These are phyloP conservation scores for Ceratothoa steindachneri DNA, from an alignment of 2,888 invertebrate genomes.

Conservation along the genomic window DNA sequence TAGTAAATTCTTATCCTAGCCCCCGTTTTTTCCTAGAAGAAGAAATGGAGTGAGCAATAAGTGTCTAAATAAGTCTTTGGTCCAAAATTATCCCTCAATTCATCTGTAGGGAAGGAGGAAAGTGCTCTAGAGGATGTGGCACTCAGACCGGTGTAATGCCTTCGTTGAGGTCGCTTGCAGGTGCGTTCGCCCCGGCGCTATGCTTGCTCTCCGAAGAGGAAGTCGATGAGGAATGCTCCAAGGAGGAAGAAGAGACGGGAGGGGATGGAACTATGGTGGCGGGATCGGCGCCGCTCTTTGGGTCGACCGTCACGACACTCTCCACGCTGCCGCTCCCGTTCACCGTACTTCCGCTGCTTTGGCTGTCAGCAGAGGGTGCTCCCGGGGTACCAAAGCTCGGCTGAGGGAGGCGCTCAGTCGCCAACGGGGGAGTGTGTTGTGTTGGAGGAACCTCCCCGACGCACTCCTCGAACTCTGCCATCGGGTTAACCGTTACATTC, in stretches of 20 bases:
- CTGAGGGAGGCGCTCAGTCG: neutral
- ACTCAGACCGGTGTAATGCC: conserved; percentile 7
- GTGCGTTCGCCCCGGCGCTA: too few species aligned
- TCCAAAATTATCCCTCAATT: neutral
- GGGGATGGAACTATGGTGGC: neutral
- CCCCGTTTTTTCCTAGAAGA: neutral
- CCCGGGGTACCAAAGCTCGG: neutral
- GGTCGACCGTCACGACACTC: neutral
- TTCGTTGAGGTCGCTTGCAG: conserved; percentile 1
- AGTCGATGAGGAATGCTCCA: conserved; percentile 1
- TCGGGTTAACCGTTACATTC: conserved; percentile 43
- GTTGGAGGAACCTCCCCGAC: neutral
- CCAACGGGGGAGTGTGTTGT: neutral
- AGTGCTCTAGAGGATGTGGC: neutral
- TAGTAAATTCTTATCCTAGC: neutral
- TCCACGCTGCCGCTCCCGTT: conserved; percentile 3
- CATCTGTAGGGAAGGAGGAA: neutral
- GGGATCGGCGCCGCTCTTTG: conserved; percentile 3
- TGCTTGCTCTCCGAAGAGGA: conserved; percentile 5
- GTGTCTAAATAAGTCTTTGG: neutral
- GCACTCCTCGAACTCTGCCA: conserved; percentile 32
- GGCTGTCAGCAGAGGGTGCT: neutral
- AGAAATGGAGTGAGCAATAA: neutral
- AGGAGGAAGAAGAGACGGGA: neutral
- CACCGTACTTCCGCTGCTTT: neutral